Base-by-base conservation (phyloP, 1,140 invertebrate species). In the Phthorimaea operculella region DNA sequence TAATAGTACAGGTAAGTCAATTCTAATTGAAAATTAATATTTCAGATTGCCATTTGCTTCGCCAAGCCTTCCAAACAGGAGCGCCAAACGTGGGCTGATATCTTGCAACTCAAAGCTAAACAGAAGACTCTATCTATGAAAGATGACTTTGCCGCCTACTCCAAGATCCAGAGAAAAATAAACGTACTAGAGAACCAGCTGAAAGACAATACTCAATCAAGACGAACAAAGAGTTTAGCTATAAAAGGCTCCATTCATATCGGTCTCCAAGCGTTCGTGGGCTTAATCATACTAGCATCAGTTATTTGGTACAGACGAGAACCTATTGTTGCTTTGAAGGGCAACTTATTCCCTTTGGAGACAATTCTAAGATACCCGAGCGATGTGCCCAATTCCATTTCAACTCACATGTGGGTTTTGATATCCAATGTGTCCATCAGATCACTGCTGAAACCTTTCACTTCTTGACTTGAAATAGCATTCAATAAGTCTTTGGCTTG, bases 121-220 rank as follows among this genome's bases (percentile, higher is more conserved):
- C 84, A 86, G 55, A 72, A 76, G 47, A 54, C 55, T 7, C 75
- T 86, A 51, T 87, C 85, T 5, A 86, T 86, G 64, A 86, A 81
- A 62, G 83, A 87, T 59, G 81, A 86, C 51, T 87, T 87, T 73
- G 83, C 83, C 16, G 76, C 83, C n/a, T 81, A 86, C 61, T 79
- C 83, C 0, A 86, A 84, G 60, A 34, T 87, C 16, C 85, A 87
- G 58, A 68, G 85, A 14, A 81, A 69, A 60, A 82, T 87, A 15
- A 81, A 76, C 51, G 81, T 76, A 66, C 57, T 86, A 10, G 82
- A 86, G 59, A 59, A 61, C 18, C 54, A 72, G 33, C 59, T 83
- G 11, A 83, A 85, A 60, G 76, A 83, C 33, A 70, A 57, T 33
- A 74, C 77, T 15, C 74, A 84, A 52, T 55, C 59, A 9, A 65